Base-by-base conservation (phyloP, 2,797 vertebrate genomes). In the Phaenicophaeus curvirostris region DNA sequence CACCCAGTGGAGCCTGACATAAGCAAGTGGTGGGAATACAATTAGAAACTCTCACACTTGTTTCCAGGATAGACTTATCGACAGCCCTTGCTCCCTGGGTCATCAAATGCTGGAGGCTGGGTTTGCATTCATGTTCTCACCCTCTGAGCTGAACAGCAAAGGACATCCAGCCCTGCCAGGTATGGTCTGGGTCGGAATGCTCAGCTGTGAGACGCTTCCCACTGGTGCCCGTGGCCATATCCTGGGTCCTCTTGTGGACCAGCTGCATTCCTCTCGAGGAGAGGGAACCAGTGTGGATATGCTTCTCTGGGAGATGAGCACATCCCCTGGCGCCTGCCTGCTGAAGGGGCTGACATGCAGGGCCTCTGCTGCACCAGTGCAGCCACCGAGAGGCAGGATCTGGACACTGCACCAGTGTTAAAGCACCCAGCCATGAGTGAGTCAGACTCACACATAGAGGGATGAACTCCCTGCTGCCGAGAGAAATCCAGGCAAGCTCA, bases 371-470 rank as follows among this genome's bases (percentile, higher is more conserved):
- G 42, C 17, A 16, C 42, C 23, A 24, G 17, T 6, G 33, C 33
- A 87, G 61, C 33, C 72, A n/a, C 15, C 0, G 3, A 2, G 25
- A 78, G 58, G 31, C 18, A n/a, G 33, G 39, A 33, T 20, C 51
- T 41, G 59, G 55, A 54, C 11, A 4, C 39, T 41, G 31, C 31
- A 18, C 23, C 23, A 4, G 8, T 6, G 20, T 18, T n/a, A 39
- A 44, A 53, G 27, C 8, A 1, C 31, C n/a, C 72, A 33, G 58
- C 77, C 0, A 0, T 1, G 1, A 54, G 62, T 2, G 1, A 25
- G 50, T 35, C 24, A 3, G 65, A 8, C 15, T 53, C 24, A 48
- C 58, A 54, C 44, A 3, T 5, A 28, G 71, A 41, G 71, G 1
- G 1, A 10, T 30, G 37, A n/a, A 21, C 11, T 33, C 82, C 15